These are phyloP conservation scores for Anguilla megastoma DNA, from an alignment of 2,797 vertebrate genomes.

Conservation along the genomic window DNA sequence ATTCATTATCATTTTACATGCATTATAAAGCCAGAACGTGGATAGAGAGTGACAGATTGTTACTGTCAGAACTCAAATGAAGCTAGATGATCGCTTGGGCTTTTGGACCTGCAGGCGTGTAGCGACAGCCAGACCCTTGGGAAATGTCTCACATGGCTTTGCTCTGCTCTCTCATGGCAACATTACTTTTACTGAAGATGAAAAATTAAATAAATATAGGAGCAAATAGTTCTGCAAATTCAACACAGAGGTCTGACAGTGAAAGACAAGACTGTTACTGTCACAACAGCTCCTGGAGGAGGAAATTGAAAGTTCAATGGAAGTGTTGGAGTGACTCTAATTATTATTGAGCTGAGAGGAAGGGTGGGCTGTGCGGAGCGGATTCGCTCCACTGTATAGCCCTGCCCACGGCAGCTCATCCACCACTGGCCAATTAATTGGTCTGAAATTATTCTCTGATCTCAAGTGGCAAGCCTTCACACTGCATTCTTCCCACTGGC, in stretches of 20 bases:
- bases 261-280: constrained; percentile 27
- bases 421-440: constrained; percentile 70
- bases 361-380: neutral
- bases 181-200: neutral
- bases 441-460: constrained; percentile 68
- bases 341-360: constrained; percentile 36
- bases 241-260: neutral
- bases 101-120: neutral
- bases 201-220: neutral
- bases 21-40: constrained; percentile 54
- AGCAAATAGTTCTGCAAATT: neutral
- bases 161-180: neutral
- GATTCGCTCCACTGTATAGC: constrained; percentile 40
- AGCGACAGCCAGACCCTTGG: neutral
- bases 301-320: constrained; percentile 24
- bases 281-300: constrained; percentile 9
- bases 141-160: neutral
- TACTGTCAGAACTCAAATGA: constrained; percentile 33
- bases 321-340: constrained; percentile 32
- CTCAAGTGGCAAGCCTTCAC: constrained; percentile 58
- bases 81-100: constrained; percentile 26
- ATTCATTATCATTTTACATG: constrained; percentile 58
- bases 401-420: constrained; percentile 54
- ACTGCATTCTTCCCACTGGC: constrained; percentile 54
- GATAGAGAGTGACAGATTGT: constrained; percentile 54